A percentile compares a stretch with the other conserved stretches of the same genome.
Evolutionary conservation across 1,140 invertebrate genomes (phyloP).

Genomic region (Tribolium castaneum): DNA sequence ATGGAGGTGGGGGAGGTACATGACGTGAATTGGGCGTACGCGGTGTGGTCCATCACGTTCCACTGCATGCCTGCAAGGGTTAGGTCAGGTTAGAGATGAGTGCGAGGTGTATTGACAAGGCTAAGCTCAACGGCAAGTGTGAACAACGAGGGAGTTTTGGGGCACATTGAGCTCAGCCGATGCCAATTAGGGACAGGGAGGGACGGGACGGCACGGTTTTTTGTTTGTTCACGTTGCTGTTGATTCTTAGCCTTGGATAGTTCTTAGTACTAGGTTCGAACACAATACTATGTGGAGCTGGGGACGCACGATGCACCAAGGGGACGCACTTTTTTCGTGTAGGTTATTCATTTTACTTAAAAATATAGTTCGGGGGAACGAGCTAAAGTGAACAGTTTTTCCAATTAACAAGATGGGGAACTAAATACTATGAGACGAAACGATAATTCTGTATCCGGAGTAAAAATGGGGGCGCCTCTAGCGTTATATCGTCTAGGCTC

Average conservation of each 20-base stretch:
- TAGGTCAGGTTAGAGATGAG: constrained; percentile 37
- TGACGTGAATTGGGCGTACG: constrained; percentile 70
- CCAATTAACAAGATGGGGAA: too few species aligned
- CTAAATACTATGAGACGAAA: too few species aligned
- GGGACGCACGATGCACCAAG: too few species aligned
- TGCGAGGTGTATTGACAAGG: constrained; percentile 50
- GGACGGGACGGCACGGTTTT: constrained; percentile 27
- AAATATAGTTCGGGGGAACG: too few species aligned
- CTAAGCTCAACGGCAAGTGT: constrained; percentile 62
- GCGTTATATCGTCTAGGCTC: too few species aligned
- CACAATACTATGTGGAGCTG: too few species aligned
- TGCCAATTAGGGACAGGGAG: constrained; percentile 46
- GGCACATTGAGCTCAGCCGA: constrained; percentile 57
- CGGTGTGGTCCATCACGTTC: constrained; percentile 75
- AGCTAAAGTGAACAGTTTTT: too few species aligned
- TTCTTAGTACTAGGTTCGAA: background rate
- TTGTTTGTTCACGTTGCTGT: constrained; percentile 59
- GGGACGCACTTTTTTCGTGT: too few species aligned
- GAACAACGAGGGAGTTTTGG: constrained; percentile 52
- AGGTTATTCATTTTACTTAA: too few species aligned
- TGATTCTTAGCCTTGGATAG: constrained; percentile 59
- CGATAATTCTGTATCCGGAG: too few species aligned
- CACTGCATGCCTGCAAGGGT: constrained; percentile 75
- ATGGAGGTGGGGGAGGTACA: constrained; percentile 61
- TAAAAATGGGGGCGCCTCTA: too few species aligned